Base-by-base conservation (phyloP, 1,140 invertebrate species). In the Saxidomus purpurata region DNA sequence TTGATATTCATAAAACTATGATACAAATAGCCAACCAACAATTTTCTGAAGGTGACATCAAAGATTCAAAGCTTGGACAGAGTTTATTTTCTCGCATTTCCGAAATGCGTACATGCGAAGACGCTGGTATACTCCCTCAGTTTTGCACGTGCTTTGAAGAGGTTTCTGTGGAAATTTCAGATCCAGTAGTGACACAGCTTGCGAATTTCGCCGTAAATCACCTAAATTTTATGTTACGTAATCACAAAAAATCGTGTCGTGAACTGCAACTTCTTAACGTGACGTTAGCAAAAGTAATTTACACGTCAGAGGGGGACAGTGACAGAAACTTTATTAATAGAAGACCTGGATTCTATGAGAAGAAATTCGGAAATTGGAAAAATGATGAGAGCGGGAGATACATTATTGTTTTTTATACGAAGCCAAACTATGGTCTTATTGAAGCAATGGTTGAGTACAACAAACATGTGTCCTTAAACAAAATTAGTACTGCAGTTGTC, bases 391-490 rank as follows among this genome's bases (percentile, higher is more conserved):
- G 49, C 22, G 67, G 79, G 4, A 74, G 84, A 55, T 91, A 89
- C 47, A 63, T 67, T 74, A 55, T 96, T 47, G 92, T 92, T 6
- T 55, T 96, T 34, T 55, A 55, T 25, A 94, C 93, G 0, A 59
- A 61, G 11, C 95, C 95, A 13, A 93, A 94, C 28, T 69, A 88
- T 13, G 95, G 91, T 2, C 47, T 93, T 36, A 94, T 96, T 85
- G 95, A 96, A 79, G 94, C 89, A 0, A 94, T 77, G 52, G 22
- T 87, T 13, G 84, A 77, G 9, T 77, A 87, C 38, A 49, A 52
- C 15, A 61, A 19, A n/a, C 38, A 74, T 15, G 69, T 84, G 0
- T 17, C 52, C 19, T 4, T 11, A 6, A 19, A 19, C 8, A 3
- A 6, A 6, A n/a, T 11, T 3, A 59, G 19, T 59, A 59, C 15